Conservation (phyloP, 2,888 invertebrate species). For the Crossocerus cetratus region DNA sequence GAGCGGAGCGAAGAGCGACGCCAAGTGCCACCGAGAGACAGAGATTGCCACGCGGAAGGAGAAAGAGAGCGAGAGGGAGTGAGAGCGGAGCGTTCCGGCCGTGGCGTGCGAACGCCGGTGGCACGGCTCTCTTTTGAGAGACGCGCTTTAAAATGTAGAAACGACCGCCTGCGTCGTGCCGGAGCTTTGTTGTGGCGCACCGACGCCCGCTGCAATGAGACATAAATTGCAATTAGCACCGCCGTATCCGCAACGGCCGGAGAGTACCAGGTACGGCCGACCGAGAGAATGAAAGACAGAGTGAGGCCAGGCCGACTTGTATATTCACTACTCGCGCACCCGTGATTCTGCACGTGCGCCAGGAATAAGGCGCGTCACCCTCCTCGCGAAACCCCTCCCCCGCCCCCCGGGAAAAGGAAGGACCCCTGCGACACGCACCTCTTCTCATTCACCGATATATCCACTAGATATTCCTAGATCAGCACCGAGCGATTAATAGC, state of each 20-base stretch:
- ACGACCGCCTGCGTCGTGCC: slow-evolving; percentile 57
- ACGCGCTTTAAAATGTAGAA: slow-evolving; percentile 63
- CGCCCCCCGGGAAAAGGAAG: too few relatives aligned
- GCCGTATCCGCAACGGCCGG: slow-evolving; percentile 56
- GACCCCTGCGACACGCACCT: too few relatives aligned
- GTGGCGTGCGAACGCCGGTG: slow-evolving; percentile 44
- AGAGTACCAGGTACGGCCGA: slow-evolving; percentile 2
- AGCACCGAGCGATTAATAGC: too few relatives aligned
- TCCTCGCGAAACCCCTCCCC: too few relatives aligned
- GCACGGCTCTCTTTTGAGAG: slow-evolving; percentile 55
- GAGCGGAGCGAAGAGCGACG: background rate
- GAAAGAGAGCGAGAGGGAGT: slow-evolving; percentile 1
- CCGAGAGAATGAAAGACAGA: too few relatives aligned
- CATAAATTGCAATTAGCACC: slow-evolving; percentile 73
- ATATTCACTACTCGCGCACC: slow-evolving; percentile 69
- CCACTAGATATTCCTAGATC: too few relatives aligned
- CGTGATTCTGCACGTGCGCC: slow-evolving; percentile 17
- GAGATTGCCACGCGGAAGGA: background rate
- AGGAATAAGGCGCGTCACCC: too few relatives aligned
- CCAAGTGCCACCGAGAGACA: too few relatives aligned
- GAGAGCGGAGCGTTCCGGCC: slow-evolving; percentile 7
- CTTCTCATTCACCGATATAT: too few relatives aligned
- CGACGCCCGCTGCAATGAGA: slow-evolving; percentile 69
- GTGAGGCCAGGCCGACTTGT: slow-evolving; percentile 11
- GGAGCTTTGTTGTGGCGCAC: slow-evolving; percentile 66